phyloP scores from a whole-genome alignment of 2,113 vertebrate genomes.

The Propithecus coquereli region DNA sequence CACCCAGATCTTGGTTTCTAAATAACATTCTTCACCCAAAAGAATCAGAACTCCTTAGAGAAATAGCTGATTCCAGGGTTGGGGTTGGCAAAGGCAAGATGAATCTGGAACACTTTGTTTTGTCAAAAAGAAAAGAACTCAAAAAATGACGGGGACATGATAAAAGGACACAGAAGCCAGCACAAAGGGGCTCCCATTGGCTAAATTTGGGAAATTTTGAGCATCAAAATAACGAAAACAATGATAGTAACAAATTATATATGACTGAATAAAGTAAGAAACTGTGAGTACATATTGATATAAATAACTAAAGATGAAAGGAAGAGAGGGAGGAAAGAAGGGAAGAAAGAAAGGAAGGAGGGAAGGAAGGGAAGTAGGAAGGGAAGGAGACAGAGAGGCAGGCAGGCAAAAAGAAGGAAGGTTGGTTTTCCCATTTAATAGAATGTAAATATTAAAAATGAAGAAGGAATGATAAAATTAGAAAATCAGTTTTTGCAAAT shows the following conservation, averaged over 20 bases:
- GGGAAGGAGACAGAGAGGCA: neutral
- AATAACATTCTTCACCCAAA: neutral
- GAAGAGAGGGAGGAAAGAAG: neutral
- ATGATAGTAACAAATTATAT: neutral
- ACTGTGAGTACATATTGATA: neutral
- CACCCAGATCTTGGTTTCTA: neutral
- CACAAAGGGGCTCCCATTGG: neutral
- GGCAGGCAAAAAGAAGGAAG: neutral
- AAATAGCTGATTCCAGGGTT: neutral
- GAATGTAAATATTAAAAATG: neutral
- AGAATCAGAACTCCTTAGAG: neutral
- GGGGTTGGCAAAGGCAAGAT: neutral
- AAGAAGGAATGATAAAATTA: constrained; percentile 14
- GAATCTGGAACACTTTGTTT: neutral
- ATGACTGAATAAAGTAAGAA: neutral
- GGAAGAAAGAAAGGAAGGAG: neutral
- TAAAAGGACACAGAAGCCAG: neutral
- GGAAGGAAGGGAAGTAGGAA: neutral
- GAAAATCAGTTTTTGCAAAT: neutral
- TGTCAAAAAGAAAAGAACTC: constrained; percentile 11
- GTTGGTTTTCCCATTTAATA: neutral
- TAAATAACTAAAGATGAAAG: neutral
- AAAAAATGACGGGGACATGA: neutral
- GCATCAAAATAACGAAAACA: constrained; percentile 16
- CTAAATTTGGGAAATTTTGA: constrained; percentile 1